Evolutionary conservation across 2,888 invertebrate species (phyloP).

Genomic region (Sthenelais limicola): DNA sequence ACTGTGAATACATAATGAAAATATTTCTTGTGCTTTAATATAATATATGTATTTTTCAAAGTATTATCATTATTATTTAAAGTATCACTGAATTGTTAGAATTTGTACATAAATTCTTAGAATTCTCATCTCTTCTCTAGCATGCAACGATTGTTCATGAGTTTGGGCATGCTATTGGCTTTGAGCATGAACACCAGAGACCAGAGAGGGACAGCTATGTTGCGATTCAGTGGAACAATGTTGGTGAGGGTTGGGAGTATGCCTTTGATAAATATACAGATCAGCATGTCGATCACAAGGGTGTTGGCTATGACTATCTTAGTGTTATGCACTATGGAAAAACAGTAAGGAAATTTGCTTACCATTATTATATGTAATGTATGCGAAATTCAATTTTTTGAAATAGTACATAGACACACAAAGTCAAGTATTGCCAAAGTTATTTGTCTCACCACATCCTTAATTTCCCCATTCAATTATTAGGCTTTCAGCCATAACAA

Average conservation of each 20-base stretch:
- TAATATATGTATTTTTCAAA: too few relatives aligned
- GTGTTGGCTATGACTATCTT: conserved; percentile 60
- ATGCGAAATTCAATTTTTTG: too few relatives aligned
- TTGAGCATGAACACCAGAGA: conserved; percentile 62
- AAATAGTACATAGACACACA: too few relatives aligned
- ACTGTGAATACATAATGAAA: too few relatives aligned
- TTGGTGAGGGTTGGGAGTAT: conserved; percentile 39
- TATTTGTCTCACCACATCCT: too few relatives aligned
- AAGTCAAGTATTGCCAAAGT: too few relatives aligned
- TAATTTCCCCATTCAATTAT: too few relatives aligned
- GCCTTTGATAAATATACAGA: conserved; percentile 57
- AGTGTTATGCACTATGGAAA: conserved; percentile 62
- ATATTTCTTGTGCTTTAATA: too few relatives aligned
- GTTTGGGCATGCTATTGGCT: conserved; percentile 62
- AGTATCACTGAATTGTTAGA: too few relatives aligned
- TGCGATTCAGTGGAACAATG: neutral
- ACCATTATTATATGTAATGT: neutral
- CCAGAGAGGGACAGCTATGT: conserved; percentile 54
- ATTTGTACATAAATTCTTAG: neutral
- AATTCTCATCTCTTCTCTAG: conserved; percentile 49
- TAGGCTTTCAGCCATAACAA: conserved; percentile 16
- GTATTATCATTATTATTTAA: too few relatives aligned
- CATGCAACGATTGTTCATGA: conserved; percentile 60
- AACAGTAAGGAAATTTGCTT: conserved; percentile 14
- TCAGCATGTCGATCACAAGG: conserved; percentile 49